phyloP scores from a whole-genome alignment of 2,113 vertebrate species.

The Antigone vipio region DNA sequence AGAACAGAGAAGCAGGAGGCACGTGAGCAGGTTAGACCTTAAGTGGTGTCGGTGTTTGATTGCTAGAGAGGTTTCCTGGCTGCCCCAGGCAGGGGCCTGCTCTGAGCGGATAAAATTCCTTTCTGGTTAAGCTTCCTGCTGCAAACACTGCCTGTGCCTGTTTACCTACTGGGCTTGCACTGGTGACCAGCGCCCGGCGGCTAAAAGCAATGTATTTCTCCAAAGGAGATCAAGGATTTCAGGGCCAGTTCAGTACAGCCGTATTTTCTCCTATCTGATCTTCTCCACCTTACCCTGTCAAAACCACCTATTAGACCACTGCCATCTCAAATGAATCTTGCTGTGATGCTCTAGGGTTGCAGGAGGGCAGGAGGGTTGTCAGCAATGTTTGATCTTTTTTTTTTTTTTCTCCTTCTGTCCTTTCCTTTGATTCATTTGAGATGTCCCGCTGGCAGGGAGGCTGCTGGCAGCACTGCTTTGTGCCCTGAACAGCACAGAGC shows the following conservation, averaged over 20 bases:
- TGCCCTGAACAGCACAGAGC: neutral
- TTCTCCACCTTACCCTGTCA: neutral
- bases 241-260: fast-evolving
- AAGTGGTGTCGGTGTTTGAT: neutral
- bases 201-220: neutral
- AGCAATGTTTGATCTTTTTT: neutral
- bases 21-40: neutral
- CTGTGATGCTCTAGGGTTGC: neutral
- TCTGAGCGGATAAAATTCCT: neutral
- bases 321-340: neutral
- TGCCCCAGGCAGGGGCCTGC: neutral
- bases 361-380: neutral
- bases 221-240: neutral
- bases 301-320: neutral
- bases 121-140: neutral
- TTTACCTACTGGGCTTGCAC: neutral
- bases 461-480: neutral
- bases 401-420: neutral
- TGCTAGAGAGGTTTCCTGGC: neutral
- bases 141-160: neutral
- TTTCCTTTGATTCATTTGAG: neutral
- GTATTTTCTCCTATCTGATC: neutral
- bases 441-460: neutral
- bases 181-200: neutral
- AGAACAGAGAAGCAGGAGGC: neutral